Evolutionary conservation across 1,140 invertebrate species (phyloP).

Genomic region (Drosophila neocordata): DNA sequence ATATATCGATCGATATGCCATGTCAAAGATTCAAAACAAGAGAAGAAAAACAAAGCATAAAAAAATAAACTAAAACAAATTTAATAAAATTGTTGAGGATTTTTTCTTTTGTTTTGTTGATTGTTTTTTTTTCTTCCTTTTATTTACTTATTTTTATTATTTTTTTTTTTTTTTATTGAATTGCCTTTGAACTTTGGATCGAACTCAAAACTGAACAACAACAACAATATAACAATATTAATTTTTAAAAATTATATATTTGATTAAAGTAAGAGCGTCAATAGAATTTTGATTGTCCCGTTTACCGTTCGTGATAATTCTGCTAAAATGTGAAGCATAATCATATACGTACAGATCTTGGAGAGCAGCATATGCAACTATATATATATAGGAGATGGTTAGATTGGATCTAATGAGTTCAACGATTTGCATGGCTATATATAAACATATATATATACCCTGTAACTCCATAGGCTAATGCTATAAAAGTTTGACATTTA

Average conservation of each 20-base stretch:
- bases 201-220: slow-evolving; percentile 52
- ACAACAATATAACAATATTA: slow-evolving; percentile 26
- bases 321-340: slow-evolving; percentile 47
- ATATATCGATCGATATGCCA: slow-evolving; percentile 48
- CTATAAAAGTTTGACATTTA: not conserved
- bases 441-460: not conserved
- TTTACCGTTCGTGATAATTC: slow-evolving; percentile 55
- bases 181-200: slow-evolving; percentile 13
- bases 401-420: too few species aligned
- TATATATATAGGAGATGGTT: too few species aligned
- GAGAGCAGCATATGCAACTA: not conserved
- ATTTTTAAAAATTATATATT: slow-evolving; percentile 27
- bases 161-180: too few species aligned
- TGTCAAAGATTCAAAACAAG: slow-evolving; percentile 33
- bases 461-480: not conserved
- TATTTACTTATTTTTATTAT: too few species aligned
- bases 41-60: slow-evolving; percentile 24
- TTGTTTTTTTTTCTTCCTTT: not conserved
- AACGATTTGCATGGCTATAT: not conserved
- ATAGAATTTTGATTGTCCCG: slow-evolving; percentile 79
- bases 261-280: slow-evolving; percentile 60
- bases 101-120: not conserved
- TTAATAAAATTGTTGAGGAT: not conserved
- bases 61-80: slow-evolving; percentile 16
- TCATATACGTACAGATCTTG: not conserved